Base-by-base conservation (phyloP, 2,888 invertebrate genomes). In the Spicauda simplicius region DNA sequence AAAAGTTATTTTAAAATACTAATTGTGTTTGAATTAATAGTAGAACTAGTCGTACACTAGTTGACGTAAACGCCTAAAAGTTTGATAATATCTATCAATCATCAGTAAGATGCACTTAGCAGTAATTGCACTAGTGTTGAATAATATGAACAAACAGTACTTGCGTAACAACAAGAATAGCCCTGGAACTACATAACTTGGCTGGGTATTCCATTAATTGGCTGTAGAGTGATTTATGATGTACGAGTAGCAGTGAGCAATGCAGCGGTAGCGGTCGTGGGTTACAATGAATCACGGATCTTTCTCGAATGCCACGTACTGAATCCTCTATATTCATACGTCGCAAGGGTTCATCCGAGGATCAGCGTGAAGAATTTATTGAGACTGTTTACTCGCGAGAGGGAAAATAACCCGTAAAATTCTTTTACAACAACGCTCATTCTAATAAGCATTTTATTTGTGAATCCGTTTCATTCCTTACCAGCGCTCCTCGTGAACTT, bases 291-390 rank as follows among this genome's bases (percentile, higher is more conserved):
- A 84, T 85, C 84, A 82, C 80, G 76, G 76, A 78, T 76, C 76
- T 77, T 74, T 74, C 76, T 64, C 64, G 63, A 75, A 76, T 73
- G 73, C 75, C 74, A 75, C 78, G 78, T 75, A 68, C 76, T 74
- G 73, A 78, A 81, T 80, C 82, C 81, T 81, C 83, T 78, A 87
- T 88, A 87, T 87, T 86, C 86, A 87, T 87, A 86, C 80, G 86
- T 86, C 86, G 77, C 83, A 78, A 80, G 79, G 80, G 82, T 84
- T 86, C 84, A 86, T 84, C 86, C 84, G 72, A 72, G 85, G 88
- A 87, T 90, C 88, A 88, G 78, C 80, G 77, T 84, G 86, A 87
- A 84, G 83, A 85, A 88, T 89, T 88, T 90, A 90, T 88, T 83
- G 85, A 83, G 82, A 82, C 79, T 85, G 84, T 85, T 85, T 86